Evolutionary conservation across 2,888 invertebrate species (phyloP), one percentile per base, ranked within the genome.

Genomic region (Cerastis rubricosa): DNA sequence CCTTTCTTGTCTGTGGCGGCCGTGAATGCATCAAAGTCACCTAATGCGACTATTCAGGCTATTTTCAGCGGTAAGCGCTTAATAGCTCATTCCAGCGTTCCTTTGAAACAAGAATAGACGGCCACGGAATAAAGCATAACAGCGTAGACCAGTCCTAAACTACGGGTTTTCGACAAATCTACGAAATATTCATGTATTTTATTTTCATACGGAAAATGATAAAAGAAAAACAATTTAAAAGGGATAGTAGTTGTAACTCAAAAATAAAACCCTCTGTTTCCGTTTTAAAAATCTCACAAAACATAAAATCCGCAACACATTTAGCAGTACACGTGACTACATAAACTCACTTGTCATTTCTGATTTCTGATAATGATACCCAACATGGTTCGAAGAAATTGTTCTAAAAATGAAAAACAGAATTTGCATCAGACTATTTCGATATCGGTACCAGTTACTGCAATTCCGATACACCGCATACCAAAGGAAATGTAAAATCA

Each of bases 31-130:
- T 65, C 67, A 70, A 69, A 76, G 75, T 45, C 69, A 51, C 43
- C 51, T 74, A 85, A 84, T 83, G 40, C 66, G 17, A 54, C 67
- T 83, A 79, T 84, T 80, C 64, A 77, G 67, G 74, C 79, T 87
- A 86, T 87, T 86, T 87, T 69, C 73, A 84, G 80, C 80, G 22
- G 19, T 61, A 76, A 83, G 78, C 74, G 63, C 76, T 82, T 85
- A 80, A 80, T 81, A 76, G 70, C 65, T 78, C 74, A 73, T 71
- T 81, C 74, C 74, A 76, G 79, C 71, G 78, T 78, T 79, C 86
- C 86, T 88, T 88, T 87, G 87, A 84, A 85, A 80, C 84, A 77
- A 86, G 80, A 88, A 84, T 79, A 84, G 87, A 85, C 79, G 82
- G 83, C 81, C 76, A 81, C 80, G 74, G 69, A 47, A 72, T 74